phyloP scores from a whole-genome alignment of 2,888 invertebrate genomes.

The Margaritifera margaritifera region DNA sequence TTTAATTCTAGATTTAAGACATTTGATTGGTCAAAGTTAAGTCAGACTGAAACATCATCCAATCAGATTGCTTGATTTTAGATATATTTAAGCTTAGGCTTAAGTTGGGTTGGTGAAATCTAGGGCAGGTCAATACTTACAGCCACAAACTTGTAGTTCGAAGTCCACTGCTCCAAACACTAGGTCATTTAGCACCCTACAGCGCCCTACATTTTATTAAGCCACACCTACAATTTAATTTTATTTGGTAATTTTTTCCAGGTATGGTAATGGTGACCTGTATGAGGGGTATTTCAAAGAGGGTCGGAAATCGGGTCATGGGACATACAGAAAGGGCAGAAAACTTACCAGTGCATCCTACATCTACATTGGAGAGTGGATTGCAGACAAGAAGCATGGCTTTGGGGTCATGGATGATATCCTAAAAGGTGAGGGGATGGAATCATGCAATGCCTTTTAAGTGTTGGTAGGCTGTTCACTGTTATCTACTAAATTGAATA shows the following conservation, averaged over 20 bases:
- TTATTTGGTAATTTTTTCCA: conserved; percentile 33
- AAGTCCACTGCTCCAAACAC: no score
- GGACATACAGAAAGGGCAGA: conserved; percentile 85
- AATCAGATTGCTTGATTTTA: no score
- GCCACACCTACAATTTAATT: neutral
- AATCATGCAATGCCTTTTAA: neutral
- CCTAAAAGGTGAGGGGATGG: conserved; percentile 77
- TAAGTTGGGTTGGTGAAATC: no score
- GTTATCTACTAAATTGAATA: no score
- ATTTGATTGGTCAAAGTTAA: no score
- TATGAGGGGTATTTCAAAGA: conserved; percentile 92
- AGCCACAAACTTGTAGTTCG: neutral
- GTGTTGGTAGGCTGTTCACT: no score
- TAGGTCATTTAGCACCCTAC: no score
- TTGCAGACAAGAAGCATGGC: conserved; percentile 83
- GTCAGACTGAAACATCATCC: no score
- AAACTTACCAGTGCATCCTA: conserved; percentile 81
- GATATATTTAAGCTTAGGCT: no score
- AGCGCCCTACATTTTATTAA: neutral
- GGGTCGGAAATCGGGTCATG: conserved; percentile 88
- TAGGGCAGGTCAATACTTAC: no score
- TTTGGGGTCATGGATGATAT: conserved; percentile 93
- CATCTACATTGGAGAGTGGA: conserved; percentile 94
- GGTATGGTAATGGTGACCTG: conserved; percentile 83
- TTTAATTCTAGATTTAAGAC: no score